phyloP scores from a whole-genome alignment of 2,797 vertebrate genomes.

The Adrianichthys oophorus region DNA sequence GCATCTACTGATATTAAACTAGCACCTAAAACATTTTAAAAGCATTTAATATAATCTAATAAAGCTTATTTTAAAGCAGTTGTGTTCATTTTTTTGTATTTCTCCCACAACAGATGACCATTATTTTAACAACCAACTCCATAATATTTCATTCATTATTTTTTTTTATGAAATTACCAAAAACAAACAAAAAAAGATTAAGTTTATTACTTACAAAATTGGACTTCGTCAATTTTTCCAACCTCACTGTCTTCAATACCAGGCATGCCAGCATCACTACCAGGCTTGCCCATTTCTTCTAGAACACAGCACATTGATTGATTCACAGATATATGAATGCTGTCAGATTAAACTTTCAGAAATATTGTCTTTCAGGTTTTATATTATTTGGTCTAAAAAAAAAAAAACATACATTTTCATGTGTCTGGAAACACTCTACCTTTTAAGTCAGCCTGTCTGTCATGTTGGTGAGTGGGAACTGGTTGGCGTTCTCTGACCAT shows the following conservation, averaged over 20 bases:
- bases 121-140: too few species aligned
- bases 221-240: conserved; percentile 86
- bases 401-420: too few species aligned
- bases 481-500: conserved; percentile 67
- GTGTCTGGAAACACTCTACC: conserved; percentile 42
- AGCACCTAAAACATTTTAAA: too few species aligned
- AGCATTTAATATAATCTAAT: too few species aligned
- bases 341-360: too few species aligned
- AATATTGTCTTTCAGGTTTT: too few species aligned
- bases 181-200: background rate
- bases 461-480: conserved; percentile 61
- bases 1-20: too few species aligned
- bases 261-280: conserved; percentile 97
- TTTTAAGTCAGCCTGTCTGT: conserved; percentile 65
- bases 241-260: conserved; percentile 96
- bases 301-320: conserved; percentile 32
- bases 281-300: conserved; percentile 86
- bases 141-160: background rate
- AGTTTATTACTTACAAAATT: conserved; percentile 78
- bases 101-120: too few species aligned
- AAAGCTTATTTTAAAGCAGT: too few species aligned
- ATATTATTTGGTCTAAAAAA: too few species aligned
- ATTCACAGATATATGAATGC: too few species aligned
- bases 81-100: too few species aligned
- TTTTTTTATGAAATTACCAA: background rate